These are phyloP conservation scores for Acanthochromis polyacanthus DNA, from an alignment of 2,113 vertebrate species.

Conservation along the genomic window DNA sequence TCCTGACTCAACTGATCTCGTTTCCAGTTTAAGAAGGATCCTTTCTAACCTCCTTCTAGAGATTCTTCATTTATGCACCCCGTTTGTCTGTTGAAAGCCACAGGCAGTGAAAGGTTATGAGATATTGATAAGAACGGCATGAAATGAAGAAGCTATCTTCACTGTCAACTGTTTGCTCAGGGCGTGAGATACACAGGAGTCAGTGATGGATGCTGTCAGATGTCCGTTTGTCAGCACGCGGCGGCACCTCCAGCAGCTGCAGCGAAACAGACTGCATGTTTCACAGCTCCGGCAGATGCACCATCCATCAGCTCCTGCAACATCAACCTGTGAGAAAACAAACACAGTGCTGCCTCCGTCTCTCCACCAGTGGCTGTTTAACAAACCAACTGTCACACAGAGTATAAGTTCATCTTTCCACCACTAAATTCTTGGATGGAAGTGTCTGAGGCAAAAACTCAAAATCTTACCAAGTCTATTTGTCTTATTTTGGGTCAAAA, in stretches of 20 bases:
- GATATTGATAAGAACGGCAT: conserved; percentile 66
- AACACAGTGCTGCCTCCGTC: neutral
- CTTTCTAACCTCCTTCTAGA: neutral
- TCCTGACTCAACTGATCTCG: conserved; percentile 3
- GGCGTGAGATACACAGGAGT: conserved; percentile 36
- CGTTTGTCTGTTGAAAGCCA: conserved; percentile 32
- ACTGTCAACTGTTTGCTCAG: conserved; percentile 44
- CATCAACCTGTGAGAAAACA: conserved; percentile 29
- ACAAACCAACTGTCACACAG: neutral
- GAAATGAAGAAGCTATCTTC: conserved; percentile 48
- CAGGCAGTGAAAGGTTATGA: conserved; percentile 52
- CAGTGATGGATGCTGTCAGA: conserved; percentile 76
- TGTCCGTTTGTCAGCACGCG: conserved; percentile 60
- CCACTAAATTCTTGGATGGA: too few species aligned
- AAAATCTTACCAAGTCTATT: too few species aligned
- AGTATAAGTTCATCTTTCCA: neutral
- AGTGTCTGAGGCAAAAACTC: neutral
- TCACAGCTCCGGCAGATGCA: conserved; percentile 39
- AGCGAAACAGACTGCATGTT: conserved; percentile 46
- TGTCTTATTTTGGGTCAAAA: too few species aligned
- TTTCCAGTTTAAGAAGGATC: conserved; percentile 14
- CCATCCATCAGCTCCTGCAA: conserved; percentile 37
- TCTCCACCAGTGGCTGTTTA: neutral
- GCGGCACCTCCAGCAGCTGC: conserved; percentile 50
- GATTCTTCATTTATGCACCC: conserved; percentile 17